Base-by-base conservation (phyloP, 2,113 vertebrate species). In the Microcebus jonahi region DNA sequence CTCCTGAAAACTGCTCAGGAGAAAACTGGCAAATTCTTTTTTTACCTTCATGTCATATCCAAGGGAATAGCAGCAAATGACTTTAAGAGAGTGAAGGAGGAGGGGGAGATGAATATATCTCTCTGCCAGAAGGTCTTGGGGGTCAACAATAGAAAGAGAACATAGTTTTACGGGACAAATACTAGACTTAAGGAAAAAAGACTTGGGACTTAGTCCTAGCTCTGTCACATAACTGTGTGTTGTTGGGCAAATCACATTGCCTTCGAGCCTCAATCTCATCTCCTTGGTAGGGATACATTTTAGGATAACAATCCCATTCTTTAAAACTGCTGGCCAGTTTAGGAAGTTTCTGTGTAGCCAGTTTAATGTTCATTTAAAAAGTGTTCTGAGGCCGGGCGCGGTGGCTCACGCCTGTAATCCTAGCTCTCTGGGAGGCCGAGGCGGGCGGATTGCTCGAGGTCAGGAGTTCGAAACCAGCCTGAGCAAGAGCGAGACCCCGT, bases 301-400 rank as follows among this genome's bases (percentile, higher is more conserved):
- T 82, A 65, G 48, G 36, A 68, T 57, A 48, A 42, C 25, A 29
- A 77, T 20, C 5, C 39, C 13, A 45, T 90, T 53, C 50, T 77
- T 94, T 76, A 85, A 84, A 94, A 84, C 42, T 84, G 42, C 48
- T 34, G 29, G 21, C 27, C 13, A n/a, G 48, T 61, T 94, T 89
- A 89, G 34, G 42, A 94, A 77, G 11, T 96, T 70, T 85, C 45
- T 86, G 1, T 90, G 45, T 42, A 50, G 36, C 21, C 77, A 27
- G 20, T 55, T 71, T 85, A n/a, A 89, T 18, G 81, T 79, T 84
- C 14, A 73, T 91, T 86, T 97, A 34, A 68, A 82, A 92, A 73
- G 88, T 57, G 42, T 53, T 81, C 57, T 90, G n/a, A n/a, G n/a
- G n/a, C n/a, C n/a, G n/a, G n/a, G n/a, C n/a, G n/a, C n/a, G n/a